These are phyloP conservation scores for Pediacus dermestoides DNA, from an alignment of 2,888 invertebrate genomes.

Conservation along the genomic window DNA sequence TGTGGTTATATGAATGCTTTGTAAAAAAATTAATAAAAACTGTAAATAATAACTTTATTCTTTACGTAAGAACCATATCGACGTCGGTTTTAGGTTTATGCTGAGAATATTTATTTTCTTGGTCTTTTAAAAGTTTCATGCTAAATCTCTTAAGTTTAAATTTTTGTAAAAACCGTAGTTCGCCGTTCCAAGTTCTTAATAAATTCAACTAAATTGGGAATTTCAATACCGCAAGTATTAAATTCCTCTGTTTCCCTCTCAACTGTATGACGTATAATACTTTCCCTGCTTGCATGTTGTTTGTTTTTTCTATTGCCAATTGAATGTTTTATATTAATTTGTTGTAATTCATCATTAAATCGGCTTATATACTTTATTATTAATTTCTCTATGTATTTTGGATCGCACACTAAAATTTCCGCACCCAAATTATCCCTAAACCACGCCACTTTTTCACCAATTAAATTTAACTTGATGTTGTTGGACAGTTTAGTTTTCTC, in stretches of 20 bases:
- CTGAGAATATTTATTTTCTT: no score
- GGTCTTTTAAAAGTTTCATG: slow-evolving; percentile 40
- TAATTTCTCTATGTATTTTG: slow-evolving; percentile 58
- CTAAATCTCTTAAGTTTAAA: slow-evolving; percentile 62
- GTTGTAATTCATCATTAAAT: slow-evolving; percentile 39
- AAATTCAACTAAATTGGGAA: slow-evolving; percentile 66
- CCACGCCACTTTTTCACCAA: slow-evolving; percentile 77
- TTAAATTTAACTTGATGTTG: slow-evolving; percentile 67
- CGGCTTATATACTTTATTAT: slow-evolving; percentile 38
- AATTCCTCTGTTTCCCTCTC: slow-evolving; percentile 73
- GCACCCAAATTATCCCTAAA: slow-evolving; percentile 65
- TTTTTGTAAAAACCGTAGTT: slow-evolving; percentile 62
- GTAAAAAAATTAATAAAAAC: no score
- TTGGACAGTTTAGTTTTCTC: slow-evolving; percentile 62
- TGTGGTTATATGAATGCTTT: no score
- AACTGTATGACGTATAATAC: slow-evolving; percentile 72
- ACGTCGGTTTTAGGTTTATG: no score
- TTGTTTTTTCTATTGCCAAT: slow-evolving; percentile 69
- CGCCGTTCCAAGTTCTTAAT: slow-evolving; percentile 65
- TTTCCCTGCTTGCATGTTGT: slow-evolving; percentile 78
- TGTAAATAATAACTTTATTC: no score
- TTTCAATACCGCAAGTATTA: slow-evolving; percentile 73
- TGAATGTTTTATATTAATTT: slow-evolving; percentile 68
- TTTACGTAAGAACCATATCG: no score
- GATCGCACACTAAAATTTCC: slow-evolving; percentile 54